Conservation (phyloP, 2,797 vertebrate species). For the Microctenopoma steveboyesi region DNA sequence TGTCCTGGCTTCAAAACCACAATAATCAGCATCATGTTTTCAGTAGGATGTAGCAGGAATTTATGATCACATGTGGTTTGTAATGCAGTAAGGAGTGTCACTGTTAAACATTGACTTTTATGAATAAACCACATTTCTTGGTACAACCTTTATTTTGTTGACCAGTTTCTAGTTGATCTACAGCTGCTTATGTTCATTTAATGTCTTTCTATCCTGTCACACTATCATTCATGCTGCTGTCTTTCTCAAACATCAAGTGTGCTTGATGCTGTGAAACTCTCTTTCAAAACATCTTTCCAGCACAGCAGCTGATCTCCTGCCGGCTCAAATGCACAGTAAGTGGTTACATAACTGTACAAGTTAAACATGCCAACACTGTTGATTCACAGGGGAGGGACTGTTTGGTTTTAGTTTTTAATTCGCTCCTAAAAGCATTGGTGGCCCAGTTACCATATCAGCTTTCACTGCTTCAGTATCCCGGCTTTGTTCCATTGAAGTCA, state of each 20-base stretch:
- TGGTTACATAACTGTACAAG: slow-evolving; percentile 17
- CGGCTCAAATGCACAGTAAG: slow-evolving; percentile 1
- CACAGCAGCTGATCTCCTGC: slow-evolving; percentile 8
- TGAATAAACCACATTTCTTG: not conserved
- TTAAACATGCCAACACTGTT: not conserved
- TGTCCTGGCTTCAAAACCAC: slow-evolving; percentile 77
- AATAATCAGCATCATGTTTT: slow-evolving; percentile 25
- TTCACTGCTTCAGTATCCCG: not conserved
- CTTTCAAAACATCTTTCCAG: not conserved
- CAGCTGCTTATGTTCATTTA: too few relatives aligned
- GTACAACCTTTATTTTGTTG: not conserved
- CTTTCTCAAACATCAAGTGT: not conserved
- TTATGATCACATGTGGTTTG: not conserved
- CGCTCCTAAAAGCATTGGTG: not conserved
- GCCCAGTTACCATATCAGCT: not conserved
- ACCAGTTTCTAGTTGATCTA: too few relatives aligned
- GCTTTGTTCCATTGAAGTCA: not conserved
- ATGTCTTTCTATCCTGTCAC: too few relatives aligned
- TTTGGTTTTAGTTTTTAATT: not conserved
- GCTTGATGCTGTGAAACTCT: not conserved
- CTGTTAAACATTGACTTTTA: not conserved
- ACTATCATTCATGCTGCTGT: not conserved
- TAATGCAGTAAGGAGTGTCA: not conserved
- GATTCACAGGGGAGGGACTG: slow-evolving; percentile 2
- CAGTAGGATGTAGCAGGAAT: not conserved